phyloP scores from a whole-genome alignment of 1,140 invertebrate species.

The Drosophila funebris region DNA sequence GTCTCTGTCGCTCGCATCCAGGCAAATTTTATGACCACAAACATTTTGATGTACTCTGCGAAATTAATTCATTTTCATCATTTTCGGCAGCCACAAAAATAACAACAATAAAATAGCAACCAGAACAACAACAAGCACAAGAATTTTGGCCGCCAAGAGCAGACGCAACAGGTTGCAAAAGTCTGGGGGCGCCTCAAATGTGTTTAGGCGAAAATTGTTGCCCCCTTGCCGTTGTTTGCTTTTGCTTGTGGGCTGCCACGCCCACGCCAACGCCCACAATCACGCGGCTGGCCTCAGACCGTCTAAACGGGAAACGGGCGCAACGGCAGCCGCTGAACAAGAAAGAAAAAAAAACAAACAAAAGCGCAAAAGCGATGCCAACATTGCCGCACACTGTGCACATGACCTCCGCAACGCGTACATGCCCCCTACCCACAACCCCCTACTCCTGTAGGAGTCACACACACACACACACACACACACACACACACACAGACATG shows the following conservation, averaged over 20 bases:
- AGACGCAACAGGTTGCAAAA: conserved; percentile 73
- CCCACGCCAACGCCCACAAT: conserved; percentile 32
- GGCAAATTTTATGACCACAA: conserved; percentile 50
- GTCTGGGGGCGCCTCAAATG: too few species aligned
- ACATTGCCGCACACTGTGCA: conserved; percentile 34
- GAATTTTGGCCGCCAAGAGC: conserved; percentile 41
- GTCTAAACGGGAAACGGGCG: conserved; percentile 4
- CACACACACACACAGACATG: not conserved
- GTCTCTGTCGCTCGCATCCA: conserved; percentile 9
- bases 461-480: not conserved
- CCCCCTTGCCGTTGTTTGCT: not conserved
- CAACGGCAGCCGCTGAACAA: conserved; percentile 1
- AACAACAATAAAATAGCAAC: conserved; percentile 13
- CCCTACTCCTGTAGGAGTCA: not conserved
- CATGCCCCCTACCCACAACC: not conserved
- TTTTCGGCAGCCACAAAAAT: conserved; percentile 16
- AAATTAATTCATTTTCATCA: conserved; percentile 22
- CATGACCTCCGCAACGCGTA: conserved; percentile 69
- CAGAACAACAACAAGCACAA: conserved; percentile 5
- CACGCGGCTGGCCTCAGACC: conserved; percentile 64
- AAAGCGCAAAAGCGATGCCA: conserved; percentile 33
- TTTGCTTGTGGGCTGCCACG: conserved; percentile 13
- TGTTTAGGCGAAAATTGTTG: conserved; percentile 27
- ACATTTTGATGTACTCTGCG: conserved; percentile 69
- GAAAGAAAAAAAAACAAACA: conserved; percentile 50